Base-by-base conservation (phyloP, 2,113 vertebrate species). In the Monopterus albus region DNA sequence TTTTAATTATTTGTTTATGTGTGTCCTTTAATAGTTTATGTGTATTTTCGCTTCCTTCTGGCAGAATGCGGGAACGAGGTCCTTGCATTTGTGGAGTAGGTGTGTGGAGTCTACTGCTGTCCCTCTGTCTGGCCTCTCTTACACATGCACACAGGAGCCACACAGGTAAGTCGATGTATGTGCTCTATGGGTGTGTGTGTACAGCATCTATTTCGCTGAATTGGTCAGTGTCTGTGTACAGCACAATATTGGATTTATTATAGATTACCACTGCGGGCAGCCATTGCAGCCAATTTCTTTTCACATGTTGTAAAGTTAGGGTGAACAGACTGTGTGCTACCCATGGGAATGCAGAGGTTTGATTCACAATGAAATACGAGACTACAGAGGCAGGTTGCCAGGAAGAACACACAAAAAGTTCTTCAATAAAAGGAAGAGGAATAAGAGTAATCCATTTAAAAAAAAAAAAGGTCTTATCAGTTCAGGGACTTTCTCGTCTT, bases 101-200 rank as follows among this genome's bases (percentile, higher is more conserved):
- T 92, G 89, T 95, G 91, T 94, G 95, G 93, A 89, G 94, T 90
- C 92, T 96, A 1, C 92, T 96, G 88, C 90, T 96, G 90, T 93
- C 93, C 79, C 92, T 96, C 70, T 95, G 94, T 88, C 91, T 96
- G 85, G 90, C 94, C 73, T 94, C 91, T 4, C 91, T 95, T 85
- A 95, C 95, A 71, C 94, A 95, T 46, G 87, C 90, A 23, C 94
- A 96, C 92, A 92, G 95, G 82, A 96, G 93, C 87, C 95, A 96
- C 91, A 91, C 93, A 88, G 95, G 95, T 96, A 93, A 65, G 94
- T 81, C 9, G 26, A 59, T 40, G n/a, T 31, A 31, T n/a, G n/a
- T n/a, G n/a, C n/a, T n/a, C n/a, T n/a, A n/a, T n/a, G 14, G 11
- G 20, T 20, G 26, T 17, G 40, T 28, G 6, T 50, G 42, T 36